Evolutionary conservation across 2,113 vertebrate genomes (phyloP).

Genomic region (Pelusios castaneus): DNA sequence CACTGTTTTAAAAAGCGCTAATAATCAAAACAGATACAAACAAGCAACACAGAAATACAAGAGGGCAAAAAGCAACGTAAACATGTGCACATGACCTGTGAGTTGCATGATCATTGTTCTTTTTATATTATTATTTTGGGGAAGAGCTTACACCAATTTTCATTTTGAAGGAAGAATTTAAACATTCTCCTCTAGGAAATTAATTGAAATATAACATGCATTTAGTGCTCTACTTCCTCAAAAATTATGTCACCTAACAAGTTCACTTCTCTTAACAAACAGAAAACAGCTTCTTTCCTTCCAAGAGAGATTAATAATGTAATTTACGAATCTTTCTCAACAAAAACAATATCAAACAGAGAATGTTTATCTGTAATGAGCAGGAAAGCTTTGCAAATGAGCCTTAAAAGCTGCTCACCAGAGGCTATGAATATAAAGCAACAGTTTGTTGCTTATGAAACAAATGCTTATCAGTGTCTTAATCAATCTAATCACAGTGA

Average conservation of each 20-base stretch:
- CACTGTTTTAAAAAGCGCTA: not conserved
- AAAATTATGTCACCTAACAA: not conserved
- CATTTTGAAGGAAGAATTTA: not conserved
- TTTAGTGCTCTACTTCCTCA: not conserved
- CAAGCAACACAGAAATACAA: not conserved
- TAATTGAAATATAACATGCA: not conserved
- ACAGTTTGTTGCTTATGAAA: conserved; percentile 31
- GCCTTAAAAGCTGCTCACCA: conserved; percentile 22
- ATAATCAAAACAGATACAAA: not conserved
- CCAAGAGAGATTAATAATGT: conserved; percentile 33
- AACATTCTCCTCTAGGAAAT: not conserved
- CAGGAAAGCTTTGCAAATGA: conserved; percentile 52
- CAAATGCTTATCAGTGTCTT: conserved; percentile 37
- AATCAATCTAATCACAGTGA: conserved; percentile 51
- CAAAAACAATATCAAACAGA: conserved; percentile 42
- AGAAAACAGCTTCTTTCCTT: not conserved
- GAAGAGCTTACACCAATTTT: not conserved
- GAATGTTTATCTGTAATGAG: conserved; percentile 25
- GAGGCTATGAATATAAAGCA: not conserved
- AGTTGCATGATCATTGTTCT: not conserved
- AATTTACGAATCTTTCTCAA: conserved; percentile 29
- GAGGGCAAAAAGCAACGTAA: not conserved
- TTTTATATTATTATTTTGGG: not conserved
- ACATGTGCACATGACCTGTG: not conserved
- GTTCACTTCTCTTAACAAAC: conserved; percentile 17